Conservation (phyloP, 2,113 vertebrate genomes). For the Bucco capensis region DNA sequence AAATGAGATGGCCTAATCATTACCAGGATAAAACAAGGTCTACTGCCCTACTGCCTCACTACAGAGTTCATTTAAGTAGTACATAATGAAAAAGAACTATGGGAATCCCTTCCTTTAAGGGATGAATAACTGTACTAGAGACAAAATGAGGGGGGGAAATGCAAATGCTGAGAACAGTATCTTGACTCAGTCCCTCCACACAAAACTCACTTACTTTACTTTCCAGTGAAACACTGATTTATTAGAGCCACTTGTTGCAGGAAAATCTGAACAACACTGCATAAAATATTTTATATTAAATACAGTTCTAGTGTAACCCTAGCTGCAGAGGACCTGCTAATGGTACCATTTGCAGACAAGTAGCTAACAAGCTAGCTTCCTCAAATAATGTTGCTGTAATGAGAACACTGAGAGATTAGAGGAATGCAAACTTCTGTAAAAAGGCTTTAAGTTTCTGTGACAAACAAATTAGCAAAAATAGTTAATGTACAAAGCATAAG, state of each 20-base stretch:
- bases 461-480: background rate
- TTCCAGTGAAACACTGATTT: background rate
- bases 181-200: background rate
- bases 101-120: background rate
- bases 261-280: background rate
- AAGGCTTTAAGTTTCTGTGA: background rate
- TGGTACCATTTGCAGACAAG: background rate
- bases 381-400: background rate
- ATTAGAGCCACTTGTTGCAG: background rate
- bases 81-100: background rate
- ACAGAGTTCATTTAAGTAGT: background rate
- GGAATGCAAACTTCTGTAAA: background rate
- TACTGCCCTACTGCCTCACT: background rate
- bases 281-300: background rate
- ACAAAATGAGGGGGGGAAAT: background rate
- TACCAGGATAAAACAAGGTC: background rate
- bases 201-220: background rate
- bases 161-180: background rate
- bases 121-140: background rate
- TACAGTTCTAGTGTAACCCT: background rate
- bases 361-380: background rate
- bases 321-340: background rate
- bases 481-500: background rate
- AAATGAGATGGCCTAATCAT: background rate
- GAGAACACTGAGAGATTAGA: background rate